Percentiles rank a stretch among this genome's conserved stretches.
Evolutionary conservation across 2,797 vertebrate genomes (phyloP).

Genomic region (Sebastes umbrosus): DNA sequence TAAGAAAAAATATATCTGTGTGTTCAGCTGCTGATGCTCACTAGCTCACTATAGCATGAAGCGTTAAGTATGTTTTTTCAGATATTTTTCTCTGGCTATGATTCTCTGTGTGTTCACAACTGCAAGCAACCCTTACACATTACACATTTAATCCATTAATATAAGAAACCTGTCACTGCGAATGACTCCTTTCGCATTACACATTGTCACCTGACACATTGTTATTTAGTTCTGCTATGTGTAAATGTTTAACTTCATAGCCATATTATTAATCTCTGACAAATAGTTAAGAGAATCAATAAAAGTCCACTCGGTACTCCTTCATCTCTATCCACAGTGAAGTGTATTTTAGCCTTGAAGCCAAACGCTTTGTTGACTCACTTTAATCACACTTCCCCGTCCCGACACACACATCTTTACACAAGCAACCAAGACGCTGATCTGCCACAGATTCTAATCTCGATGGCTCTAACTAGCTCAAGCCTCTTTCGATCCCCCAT

Average conservation of each 20-base stretch:
- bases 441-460: constrained; percentile 37
- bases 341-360: neutral
- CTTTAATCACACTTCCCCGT: constrained; percentile 23
- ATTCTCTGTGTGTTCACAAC: neutral
- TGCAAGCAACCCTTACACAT: neutral
- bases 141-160: neutral
- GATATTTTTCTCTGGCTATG: neutral
- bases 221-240: neutral
- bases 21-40: neutral
- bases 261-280: constrained; percentile 1
- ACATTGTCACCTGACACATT: neutral
- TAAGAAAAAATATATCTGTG: neutral
- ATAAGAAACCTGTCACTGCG: neutral
- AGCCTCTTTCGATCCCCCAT: constrained; percentile 13
- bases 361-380: constrained; percentile 36
- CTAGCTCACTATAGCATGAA: neutral
- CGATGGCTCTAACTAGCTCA: constrained; percentile 16
- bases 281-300: neutral
- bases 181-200: neutral
- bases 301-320: neutral
- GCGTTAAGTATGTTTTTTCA: neutral
- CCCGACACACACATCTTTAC: neutral
- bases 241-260: neutral
- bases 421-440: constrained; percentile 11
- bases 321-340: neutral